phyloP scores from a whole-genome alignment of 2,113 vertebrate species.

The western clawed frog (Xenopus tropicalis) region UCB_Xtro_10.0 CM004446.2:74204001-74204500 shows the following conservation, averaged over 20 bases:
- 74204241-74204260: background rate
- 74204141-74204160: constrained; percentile 18
- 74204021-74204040: too few relatives aligned
- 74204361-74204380: background rate
- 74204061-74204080: too few relatives aligned
- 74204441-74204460: background rate
- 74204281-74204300: constrained; percentile 28
- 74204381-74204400: constrained; percentile 21
- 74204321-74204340: background rate
- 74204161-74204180: constrained; percentile 17
- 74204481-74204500: background rate
- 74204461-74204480: background rate
- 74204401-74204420: background rate
- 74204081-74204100: too few relatives aligned
- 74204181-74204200: constrained; percentile 5
- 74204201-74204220: constrained; percentile 9
- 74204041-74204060: too few relatives aligned
- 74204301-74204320: constrained; percentile 11
- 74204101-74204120: background rate
- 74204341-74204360: background rate
- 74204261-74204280: constrained; percentile 15
- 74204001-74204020: too few relatives aligned
- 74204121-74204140: background rate
- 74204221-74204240: constrained; percentile 16
- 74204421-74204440: background rate